Conservation (phyloP, 2,113 vertebrate species). For the Planiliza haematocheilus region DNA sequence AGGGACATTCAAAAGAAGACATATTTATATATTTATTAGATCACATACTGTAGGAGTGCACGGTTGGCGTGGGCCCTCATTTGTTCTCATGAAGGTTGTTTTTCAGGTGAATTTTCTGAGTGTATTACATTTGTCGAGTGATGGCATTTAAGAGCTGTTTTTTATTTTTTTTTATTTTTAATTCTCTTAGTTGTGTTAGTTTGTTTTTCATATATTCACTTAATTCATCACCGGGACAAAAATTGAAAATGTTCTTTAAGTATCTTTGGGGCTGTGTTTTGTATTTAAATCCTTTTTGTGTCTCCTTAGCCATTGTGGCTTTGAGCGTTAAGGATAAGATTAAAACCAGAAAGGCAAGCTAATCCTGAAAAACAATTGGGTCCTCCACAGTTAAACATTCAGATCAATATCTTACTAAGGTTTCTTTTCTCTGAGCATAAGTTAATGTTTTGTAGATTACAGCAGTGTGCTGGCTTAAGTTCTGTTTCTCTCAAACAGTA, state of each 20-base stretch:
- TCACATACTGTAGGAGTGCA: constrained; percentile 5
- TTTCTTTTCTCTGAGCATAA: neutral
- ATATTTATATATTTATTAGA: constrained; percentile 77
- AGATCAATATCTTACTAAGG: constrained; percentile 3
- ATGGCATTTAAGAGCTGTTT: too few species aligned
- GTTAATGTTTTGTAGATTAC: constrained; percentile 47
- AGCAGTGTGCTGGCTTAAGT: constrained; percentile 28
- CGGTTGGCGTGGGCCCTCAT: neutral
- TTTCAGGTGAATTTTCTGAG: neutral
- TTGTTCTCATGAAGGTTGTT: constrained; percentile 39
- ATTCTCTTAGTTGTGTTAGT: neutral
- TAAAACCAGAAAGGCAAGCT: constrained; percentile 27
- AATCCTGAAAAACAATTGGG: constrained; percentile 4
- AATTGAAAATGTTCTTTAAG: constrained; percentile 2
- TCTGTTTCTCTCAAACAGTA: constrained; percentile 20
- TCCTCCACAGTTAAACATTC: neutral
- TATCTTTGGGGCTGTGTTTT: neutral
- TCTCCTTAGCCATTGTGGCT: neutral
- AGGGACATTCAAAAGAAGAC: constrained; percentile 31
- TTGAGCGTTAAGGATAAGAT: constrained; percentile 16
- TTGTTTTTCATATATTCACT: constrained; percentile 1
- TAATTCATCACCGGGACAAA: neutral
- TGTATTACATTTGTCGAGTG: neutral
- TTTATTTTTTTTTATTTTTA: neutral
- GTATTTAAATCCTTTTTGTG: neutral